Evolutionary conservation across 1,140 invertebrate species (phyloP), one percentile per base, ranked within the genome.

Genomic region (Mycetomoellerius zeteki): DNA sequence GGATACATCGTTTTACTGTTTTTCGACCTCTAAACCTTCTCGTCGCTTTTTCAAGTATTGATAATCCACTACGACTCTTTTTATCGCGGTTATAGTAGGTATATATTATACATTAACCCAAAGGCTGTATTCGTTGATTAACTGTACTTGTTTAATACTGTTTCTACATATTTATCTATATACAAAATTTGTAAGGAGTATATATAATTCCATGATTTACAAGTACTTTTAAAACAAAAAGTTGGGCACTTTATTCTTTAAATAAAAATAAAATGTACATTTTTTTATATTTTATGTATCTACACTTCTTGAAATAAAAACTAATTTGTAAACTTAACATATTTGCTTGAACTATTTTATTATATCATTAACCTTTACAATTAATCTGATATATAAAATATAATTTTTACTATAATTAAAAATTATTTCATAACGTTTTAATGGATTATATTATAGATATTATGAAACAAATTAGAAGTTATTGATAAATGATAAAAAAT

Each of bases 1-100:
- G 52, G 60, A 72, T 58, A 80, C 19, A 52, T 56, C 10, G 19
- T 77, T 75, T 65, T 52, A 27, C 52, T 56, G 43, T 88, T 86
- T 43, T 37, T 86, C 89, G 76, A 88, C 73, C 88, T 90, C 64
- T 67, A 43, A 67, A 67, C 88, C 81, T 67, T 69, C 50, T 69
- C 65, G 64, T 86, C 52, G n/a, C 7, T 6, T 33, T 64, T 64
- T 43, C 10, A 30, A 52, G 12, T 27, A 19, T 12, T 65, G 24
- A 78, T 30, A 67, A 33, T 78, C 65, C 14, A 60, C 5, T 19
- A 47, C 24, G 56, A 78, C 21, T 65, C 10, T 27, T 12, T 33
- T 21, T 33, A 65, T 16, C 3, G 12, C 33, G 33, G 6, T 37
- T 37, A 37, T 37, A 7, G 12, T 47, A 14, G 33, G 12, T 47